phyloP scores from a whole-genome alignment of 2,113 vertebrate species.

The Chiloscyllium plagiosum region DNA sequence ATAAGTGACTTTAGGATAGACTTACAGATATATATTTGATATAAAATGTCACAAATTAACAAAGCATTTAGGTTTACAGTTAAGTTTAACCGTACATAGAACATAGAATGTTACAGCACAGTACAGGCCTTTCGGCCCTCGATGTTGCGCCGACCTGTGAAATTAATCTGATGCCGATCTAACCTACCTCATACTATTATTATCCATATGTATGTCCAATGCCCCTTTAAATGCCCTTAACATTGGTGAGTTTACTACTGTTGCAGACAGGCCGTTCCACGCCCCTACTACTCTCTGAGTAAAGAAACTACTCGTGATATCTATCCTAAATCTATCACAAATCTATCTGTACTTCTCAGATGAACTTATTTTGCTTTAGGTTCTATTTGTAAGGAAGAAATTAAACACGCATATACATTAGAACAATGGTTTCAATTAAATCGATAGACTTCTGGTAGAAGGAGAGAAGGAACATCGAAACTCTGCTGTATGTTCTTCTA shows the following conservation, averaged over 20 bases:
- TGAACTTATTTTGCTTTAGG: not conserved
- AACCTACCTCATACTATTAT: no score
- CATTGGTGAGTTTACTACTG: no score
- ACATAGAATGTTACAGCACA: no score
- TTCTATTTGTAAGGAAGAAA: not conserved
- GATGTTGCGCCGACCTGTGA: no score
- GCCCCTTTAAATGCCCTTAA: no score
- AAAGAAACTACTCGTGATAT: no score
- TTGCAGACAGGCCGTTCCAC: no score
- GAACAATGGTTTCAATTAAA: not conserved
- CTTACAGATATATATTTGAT: not conserved
- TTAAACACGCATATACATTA: not conserved
- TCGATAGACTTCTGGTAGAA: not conserved
- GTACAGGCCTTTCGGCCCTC: no score
- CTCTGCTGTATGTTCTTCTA: not conserved
- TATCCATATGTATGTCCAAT: no score
- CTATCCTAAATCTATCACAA: no score
- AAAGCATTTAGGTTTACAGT: not conserved
- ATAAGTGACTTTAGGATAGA: not conserved
- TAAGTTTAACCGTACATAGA: not conserved
- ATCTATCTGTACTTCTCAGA: not conserved
- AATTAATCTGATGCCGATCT: no score
- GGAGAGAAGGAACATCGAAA: not conserved
- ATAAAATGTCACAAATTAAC: not conserved
- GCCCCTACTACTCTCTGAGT: no score